Evolutionary conservation across 2,113 vertebrate genomes (phyloP).

Genomic region (Hymenochirus boettgeri): DNA sequence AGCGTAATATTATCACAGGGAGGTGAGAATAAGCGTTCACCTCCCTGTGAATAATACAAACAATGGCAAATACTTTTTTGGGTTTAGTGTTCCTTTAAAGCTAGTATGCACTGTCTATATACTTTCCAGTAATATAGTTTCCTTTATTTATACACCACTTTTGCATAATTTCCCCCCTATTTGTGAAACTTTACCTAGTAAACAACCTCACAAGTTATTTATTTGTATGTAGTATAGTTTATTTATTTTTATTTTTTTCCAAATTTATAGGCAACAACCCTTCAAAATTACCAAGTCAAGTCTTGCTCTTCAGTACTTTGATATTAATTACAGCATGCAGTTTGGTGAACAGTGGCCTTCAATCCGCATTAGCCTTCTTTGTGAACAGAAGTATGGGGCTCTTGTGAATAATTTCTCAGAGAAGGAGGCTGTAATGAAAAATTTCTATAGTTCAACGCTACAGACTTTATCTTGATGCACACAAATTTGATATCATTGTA

Average conservation of each 20-base stretch:
- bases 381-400: slow-evolving; percentile 86
- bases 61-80: no score
- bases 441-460: slow-evolving; percentile 63
- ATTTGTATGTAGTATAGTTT: no score
- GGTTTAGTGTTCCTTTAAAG: no score
- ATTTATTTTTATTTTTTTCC: not conserved
- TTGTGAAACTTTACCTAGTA: no score
- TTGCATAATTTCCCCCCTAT: no score
- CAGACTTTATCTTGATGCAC: slow-evolving; percentile 66
- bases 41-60: no score
- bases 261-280: slow-evolving; percentile 71
- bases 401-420: slow-evolving; percentile 80
- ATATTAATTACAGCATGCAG: slow-evolving; percentile 68
- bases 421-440: slow-evolving; percentile 24
- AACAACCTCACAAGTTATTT: no score
- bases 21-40: no score
- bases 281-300: slow-evolving; percentile 55
- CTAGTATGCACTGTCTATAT: no score
- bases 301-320: slow-evolving; percentile 81
- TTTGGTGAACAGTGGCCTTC: slow-evolving; percentile 81
- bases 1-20: no score
- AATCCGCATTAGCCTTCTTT: slow-evolving; percentile 71
- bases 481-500: rapidly evolving
- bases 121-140: no score
- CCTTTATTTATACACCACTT: no score